These are phyloP conservation scores for Alexandromys fortis DNA, from an alignment of 2,113 vertebrate genomes.

Conservation along the genomic window DNA sequence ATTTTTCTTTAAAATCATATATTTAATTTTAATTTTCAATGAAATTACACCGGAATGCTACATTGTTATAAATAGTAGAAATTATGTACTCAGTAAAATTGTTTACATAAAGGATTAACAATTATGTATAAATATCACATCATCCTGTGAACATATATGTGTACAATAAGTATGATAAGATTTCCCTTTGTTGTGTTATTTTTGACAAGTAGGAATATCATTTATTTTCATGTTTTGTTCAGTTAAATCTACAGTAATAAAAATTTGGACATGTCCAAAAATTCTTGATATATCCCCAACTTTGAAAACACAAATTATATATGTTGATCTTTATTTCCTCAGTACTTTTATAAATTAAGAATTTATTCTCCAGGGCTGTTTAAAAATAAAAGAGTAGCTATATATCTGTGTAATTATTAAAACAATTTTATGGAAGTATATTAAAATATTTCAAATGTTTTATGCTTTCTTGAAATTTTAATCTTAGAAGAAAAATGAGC, in stretches of 20 bases:
- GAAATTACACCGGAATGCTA: not conserved
- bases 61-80: not conserved
- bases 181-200: not conserved
- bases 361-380: not conserved
- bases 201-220: not conserved
- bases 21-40: not conserved
- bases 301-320: not conserved
- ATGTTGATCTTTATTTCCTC: not conserved
- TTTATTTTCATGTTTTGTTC: not conserved
- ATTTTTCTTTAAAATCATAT: not conserved
- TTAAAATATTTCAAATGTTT: slow-evolving; percentile 21
- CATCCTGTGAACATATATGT: not conserved
- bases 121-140: not conserved
- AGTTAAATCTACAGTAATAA: not conserved
- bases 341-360: not conserved
- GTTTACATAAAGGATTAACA: not conserved
- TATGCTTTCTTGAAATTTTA: not conserved
- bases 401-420: slow-evolving; percentile 4
- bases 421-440: not conserved
- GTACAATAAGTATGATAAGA: not conserved
- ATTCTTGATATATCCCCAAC: not conserved
- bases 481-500: not conserved
- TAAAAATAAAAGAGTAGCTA: not conserved
- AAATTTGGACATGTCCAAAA: not conserved
- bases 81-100: not conserved